phyloP scores from a whole-genome alignment of 2,113 vertebrate genomes.

The cat (Felis catus) region F.catus_Fca126_mat1.0 CM031417.1:16574001-16574500 shows the following conservation, averaged over 20 bases:
- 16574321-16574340: not conserved
- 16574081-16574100: not conserved
- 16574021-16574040: not conserved
- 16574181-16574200: not conserved
- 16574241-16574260: not conserved
- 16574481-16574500: not conserved
- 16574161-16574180: not conserved
- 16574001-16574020: not conserved
- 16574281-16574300: not conserved
- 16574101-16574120: not conserved
- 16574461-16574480: not conserved
- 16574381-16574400: not conserved
- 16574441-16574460: not conserved
- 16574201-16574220: not conserved
- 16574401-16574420: not conserved
- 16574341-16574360: not conserved
- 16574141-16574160: not conserved
- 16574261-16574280: not conserved
- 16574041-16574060: not conserved
- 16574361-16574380: not conserved
- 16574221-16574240: not conserved
- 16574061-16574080: not conserved
- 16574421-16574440: not conserved
- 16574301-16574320: not conserved
- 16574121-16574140: not conserved